Percentiles rank a stretch among this genome's conserved stretches.
These are phyloP conservation scores for Prolemur simus DNA, from an alignment of 2,113 vertebrate genomes.

Conservation along the genomic window DNA sequence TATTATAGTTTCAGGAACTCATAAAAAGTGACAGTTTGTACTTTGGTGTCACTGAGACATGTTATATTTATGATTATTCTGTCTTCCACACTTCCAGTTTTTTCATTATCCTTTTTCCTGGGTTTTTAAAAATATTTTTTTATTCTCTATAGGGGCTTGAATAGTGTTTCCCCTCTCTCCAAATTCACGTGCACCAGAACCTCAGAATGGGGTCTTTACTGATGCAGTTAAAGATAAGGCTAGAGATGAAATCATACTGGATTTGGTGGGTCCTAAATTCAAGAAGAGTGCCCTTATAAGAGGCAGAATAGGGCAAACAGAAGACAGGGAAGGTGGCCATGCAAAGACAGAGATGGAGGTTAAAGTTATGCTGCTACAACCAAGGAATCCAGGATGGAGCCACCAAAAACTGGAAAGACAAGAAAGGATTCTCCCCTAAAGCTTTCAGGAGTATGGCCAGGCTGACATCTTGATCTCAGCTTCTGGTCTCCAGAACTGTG, in stretches of 20 bases:
- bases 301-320: not conserved
- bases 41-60: not conserved
- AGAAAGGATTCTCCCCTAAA: not conserved
- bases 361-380: not conserved
- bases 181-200: not conserved
- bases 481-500: not conserved
- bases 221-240: not conserved
- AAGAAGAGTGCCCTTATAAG: not conserved
- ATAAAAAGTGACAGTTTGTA: not conserved
- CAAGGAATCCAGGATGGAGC: not conserved
- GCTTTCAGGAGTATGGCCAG: fast-evolving
- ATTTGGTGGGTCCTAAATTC: not conserved
- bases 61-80: not conserved
- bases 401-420: too few relatives aligned
- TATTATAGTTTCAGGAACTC: not conserved
- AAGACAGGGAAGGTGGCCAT: not conserved
- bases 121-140: not conserved
- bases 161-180: not conserved
- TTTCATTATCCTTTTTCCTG: not conserved
- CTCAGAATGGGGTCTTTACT: not conserved
- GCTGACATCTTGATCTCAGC: not conserved
- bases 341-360: not conserved
- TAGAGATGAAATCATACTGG: not conserved
- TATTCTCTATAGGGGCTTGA: not conserved
- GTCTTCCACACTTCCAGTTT: not conserved